phyloP scores from a whole-genome alignment of 2,113 vertebrate species.

The Entomyzon cyanotis region DNA sequence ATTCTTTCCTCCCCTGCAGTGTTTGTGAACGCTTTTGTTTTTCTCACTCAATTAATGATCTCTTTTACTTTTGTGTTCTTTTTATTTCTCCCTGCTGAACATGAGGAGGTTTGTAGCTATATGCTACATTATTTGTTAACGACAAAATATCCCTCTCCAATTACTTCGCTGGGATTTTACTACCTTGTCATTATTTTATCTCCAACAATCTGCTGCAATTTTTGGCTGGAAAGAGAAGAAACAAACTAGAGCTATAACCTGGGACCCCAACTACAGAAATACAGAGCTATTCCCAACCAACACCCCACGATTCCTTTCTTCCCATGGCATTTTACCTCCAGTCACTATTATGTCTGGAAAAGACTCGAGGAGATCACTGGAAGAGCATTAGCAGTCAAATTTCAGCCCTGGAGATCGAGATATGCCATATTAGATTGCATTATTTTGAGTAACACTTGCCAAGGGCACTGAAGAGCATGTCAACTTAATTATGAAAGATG shows the following conservation, averaged over 20 bases:
- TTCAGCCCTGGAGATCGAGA: neutral
- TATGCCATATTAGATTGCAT: neutral
- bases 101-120: neutral
- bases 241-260: neutral
- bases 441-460: neutral
- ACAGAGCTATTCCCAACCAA: neutral
- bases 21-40: neutral
- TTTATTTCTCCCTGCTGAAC: constrained; percentile 10
- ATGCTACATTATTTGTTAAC: neutral
- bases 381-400: neutral
- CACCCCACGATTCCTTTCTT: neutral
- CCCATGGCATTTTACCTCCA: neutral
- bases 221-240: neutral
- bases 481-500: neutral
- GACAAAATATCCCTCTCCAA: neutral
- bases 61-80: neutral
- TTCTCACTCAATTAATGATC: neutral
- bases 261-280: neutral
- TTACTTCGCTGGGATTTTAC: constrained; percentile 3
- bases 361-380: neutral
- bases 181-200: neutral
- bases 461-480: neutral
- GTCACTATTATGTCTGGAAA: neutral
- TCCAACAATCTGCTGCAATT: neutral
- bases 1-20: neutral